Base-by-base conservation (phyloP, 92 coral and sea anemone species). In the Heteractis magnifica region DNA sequence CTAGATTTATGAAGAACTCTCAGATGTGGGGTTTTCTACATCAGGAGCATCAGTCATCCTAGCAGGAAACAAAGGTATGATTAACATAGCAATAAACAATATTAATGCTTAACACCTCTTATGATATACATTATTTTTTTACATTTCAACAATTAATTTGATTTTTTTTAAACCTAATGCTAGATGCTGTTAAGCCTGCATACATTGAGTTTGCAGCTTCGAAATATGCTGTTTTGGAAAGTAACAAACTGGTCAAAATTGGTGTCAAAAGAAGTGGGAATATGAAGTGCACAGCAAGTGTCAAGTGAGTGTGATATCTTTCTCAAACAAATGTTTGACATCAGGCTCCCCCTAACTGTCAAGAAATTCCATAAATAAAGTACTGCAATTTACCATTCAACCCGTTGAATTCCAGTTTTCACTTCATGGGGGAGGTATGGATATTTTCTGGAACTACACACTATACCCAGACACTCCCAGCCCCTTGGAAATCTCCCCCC, bases 11-110 rank as follows among this genome's bases (percentile, higher is more conserved):
- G 98, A 94, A 21, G 99, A 97, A 85, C 85, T 97, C 0, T 92
- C 94, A 9, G 99, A 97, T 73, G 99, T 94, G n/a, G 98, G 98
- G 5, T 97, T 97, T 77, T 97, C 98, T 10, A 83, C 94, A 0
- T 95, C 99, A 56, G 98, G 98, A 18, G 99, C 99, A 15, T 82
- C 94, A 0, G 91, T 83, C 59, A 74, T 91, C 56, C 56, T 87
- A 76, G 83, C 82, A 11, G 81, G 87, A 20, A 84, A 60, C 65
- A 84, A 84, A 77, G 87, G 87, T 84, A 41, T 21, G 6, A 49
- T 44, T 44, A 16, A 18, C 72, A 1, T 51, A 51, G 12, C 49
- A 53, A 53, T 65, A 53, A 78, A 21, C 18, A 16, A 34, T 10
- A 20, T 7, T 21, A 8, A 1, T 19, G 5, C 16, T 15, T 71